Percentiles rank a stretch among this genome's conserved stretches.
These are phyloP conservation scores for Lycia hirtaria DNA, from an alignment of 2,888 invertebrate genomes.

Conservation along the genomic window DNA sequence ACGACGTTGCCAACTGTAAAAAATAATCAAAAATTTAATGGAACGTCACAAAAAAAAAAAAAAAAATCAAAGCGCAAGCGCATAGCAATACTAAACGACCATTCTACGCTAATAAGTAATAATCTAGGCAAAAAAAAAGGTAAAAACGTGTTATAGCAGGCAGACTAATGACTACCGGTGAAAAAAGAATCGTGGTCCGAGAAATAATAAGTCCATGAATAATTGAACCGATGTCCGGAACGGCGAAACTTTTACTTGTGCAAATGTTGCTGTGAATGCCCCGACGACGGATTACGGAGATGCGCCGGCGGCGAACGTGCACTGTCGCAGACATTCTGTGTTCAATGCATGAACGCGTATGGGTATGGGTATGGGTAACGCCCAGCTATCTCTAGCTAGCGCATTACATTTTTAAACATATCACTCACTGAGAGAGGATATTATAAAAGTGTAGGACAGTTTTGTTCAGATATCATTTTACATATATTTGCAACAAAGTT, in stretches of 20 bases:
- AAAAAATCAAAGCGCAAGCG: slow-evolving; percentile 37
- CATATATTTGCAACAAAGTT: no score
- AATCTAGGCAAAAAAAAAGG: slow-evolving; percentile 41
- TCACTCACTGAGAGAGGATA: no score
- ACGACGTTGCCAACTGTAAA: slow-evolving; percentile 78
- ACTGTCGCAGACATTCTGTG: background rate
- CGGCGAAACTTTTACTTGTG: slow-evolving; percentile 67
- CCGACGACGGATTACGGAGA: slow-evolving; percentile 6
- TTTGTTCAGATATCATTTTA: no score
- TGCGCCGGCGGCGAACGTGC: background rate
- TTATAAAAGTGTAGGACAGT: no score
- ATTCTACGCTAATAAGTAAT: slow-evolving; percentile 48
- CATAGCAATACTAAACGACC: slow-evolving; percentile 44
- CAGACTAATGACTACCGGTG: slow-evolving; percentile 42
- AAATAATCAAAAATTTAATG: slow-evolving; percentile 22
- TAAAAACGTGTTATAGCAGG: slow-evolving; percentile 42
- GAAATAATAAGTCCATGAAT: slow-evolving; percentile 70
- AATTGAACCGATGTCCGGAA: slow-evolving; percentile 65
- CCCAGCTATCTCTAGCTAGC: no score
- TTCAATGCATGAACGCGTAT: background rate
- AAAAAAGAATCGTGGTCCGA: slow-evolving; percentile 62
- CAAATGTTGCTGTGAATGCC: slow-evolving; percentile 13
- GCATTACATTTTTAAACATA: no score
- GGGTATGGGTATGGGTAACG: no score
- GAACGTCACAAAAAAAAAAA: slow-evolving; percentile 21